phyloP scores from a whole-genome alignment of 2,113 vertebrate genomes.

The Heterochromis multidens region DNA sequence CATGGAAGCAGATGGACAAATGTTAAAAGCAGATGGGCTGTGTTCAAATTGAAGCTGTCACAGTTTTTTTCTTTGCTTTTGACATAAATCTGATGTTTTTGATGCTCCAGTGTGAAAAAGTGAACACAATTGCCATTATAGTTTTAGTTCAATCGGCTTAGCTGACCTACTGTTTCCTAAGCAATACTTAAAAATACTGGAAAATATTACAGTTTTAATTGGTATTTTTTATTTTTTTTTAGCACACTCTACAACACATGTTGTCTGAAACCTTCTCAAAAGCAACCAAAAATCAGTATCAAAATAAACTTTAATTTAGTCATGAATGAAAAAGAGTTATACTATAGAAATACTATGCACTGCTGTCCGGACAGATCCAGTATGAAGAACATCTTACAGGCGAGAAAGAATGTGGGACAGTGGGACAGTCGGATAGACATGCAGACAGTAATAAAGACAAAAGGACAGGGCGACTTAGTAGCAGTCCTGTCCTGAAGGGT shows the following conservation, averaged over 20 bases:
- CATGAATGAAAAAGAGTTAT: not conserved
- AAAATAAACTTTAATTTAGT: not conserved
- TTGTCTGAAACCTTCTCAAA: not conserved
- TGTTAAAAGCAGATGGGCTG: slow-evolving; percentile 1
- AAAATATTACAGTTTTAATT: not conserved
- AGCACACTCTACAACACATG: not conserved
- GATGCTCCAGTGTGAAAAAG: not conserved
- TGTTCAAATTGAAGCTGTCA: not conserved
- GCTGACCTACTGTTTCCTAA: not conserved
- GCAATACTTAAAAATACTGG: not conserved
- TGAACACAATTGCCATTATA: not conserved
- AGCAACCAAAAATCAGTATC: not conserved
- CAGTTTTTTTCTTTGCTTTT: not conserved
- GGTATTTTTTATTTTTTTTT: not conserved
- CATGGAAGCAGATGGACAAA: not conserved
- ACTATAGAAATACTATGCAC: not conserved
- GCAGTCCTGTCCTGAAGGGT: slow-evolving; percentile 36
- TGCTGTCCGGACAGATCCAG: not conserved
- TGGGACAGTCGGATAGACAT: not conserved
- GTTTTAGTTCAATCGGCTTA: not conserved
- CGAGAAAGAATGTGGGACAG: not conserved
- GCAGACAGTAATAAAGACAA: not conserved
- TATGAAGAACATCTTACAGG: not conserved
- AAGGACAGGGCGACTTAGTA: not conserved
- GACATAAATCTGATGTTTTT: not conserved